Evolutionary conservation across 2,888 invertebrate genomes (phyloP).

Genomic region (Drosophila buzzatii): DNA sequence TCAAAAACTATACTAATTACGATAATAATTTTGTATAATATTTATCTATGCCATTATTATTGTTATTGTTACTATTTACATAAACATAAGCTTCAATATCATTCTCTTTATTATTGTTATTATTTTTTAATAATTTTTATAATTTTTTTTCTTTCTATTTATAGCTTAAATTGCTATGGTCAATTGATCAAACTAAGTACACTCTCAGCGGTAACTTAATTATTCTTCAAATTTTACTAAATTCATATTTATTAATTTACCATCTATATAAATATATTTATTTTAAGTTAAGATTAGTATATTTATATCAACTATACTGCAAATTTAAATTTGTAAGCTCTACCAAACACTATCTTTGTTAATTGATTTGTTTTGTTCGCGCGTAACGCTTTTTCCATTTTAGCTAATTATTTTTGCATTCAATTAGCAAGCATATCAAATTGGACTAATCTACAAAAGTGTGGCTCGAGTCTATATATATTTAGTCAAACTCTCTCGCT

Average conservation of each 20-base stretch:
- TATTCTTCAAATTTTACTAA: no score
- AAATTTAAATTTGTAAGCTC: background rate
- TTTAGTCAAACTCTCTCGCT: background rate
- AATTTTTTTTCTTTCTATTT: background rate
- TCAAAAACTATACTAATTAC: background rate
- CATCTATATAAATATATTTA: no score
- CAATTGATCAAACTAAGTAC: no score
- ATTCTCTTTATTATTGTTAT: background rate
- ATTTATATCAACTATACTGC: background rate
- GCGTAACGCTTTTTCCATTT: constrained; percentile 11
- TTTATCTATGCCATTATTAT: background rate
- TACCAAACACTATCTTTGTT: background rate
- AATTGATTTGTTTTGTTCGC: constrained; percentile 6
- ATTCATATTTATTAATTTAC: no score
- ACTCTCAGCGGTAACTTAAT: no score
- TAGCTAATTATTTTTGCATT: constrained; percentile 40
- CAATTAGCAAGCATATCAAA: constrained; percentile 25
- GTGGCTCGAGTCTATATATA: background rate
- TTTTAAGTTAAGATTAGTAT: no score
- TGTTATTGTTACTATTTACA: background rate
- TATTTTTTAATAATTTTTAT: background rate
- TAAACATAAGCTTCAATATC: background rate
- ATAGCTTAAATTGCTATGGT: background rate
- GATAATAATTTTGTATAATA: background rate
- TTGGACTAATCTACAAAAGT: constrained; percentile 5